Evolutionary conservation across 2,113 vertebrate species (phyloP), one percentile per base, ranked within the genome.

Genomic region (Catharus bicknelli): DNA sequence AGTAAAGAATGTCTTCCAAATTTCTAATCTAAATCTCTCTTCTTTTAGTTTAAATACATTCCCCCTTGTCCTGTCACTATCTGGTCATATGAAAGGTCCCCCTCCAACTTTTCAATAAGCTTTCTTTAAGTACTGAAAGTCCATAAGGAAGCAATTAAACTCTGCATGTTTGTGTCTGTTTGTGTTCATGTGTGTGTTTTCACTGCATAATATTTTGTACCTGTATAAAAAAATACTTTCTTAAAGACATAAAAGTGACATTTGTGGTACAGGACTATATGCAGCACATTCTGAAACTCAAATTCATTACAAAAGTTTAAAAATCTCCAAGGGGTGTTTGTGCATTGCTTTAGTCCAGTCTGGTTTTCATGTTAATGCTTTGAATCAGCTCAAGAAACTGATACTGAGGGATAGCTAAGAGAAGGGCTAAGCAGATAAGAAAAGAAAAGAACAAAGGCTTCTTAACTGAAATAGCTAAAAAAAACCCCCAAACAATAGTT

Each of bases 311-410:
- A 32, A 38, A 86, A 85, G 26, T 62, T 8, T 0, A 16, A 64
- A 76, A 80, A 67, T 80, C 84, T 90, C 50, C 47, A 73, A 67
- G 32, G 13, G 5, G 3, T 74, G 40, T 63, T 64, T 91, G 34
- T 4, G 6, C 19, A 53, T 55, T 80, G 5, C 51, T 70, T 38
- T 29, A 88, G 84, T 67, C 70, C 93, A 87, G 42, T 80, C 70
- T 70, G 59, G 27, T 87, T 94, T 93, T 83, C 62, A 48, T 51
- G 13, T 76, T 79, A 94, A 87, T 87, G 29, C 42, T 92, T 90
- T 89, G 70, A 90, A 86, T 54, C 36, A 76, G 40, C 42, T 87
- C 50, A 58, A 59, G 70, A 80, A 94, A 69, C 51, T 68, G 43
- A 72, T 90, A 91, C 15, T 3, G 9, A 47, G 32, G 50, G 34